Base-by-base conservation (phyloP, 2,888 invertebrate genomes). In the Bursaphelenchus okinawaensis region DNA sequence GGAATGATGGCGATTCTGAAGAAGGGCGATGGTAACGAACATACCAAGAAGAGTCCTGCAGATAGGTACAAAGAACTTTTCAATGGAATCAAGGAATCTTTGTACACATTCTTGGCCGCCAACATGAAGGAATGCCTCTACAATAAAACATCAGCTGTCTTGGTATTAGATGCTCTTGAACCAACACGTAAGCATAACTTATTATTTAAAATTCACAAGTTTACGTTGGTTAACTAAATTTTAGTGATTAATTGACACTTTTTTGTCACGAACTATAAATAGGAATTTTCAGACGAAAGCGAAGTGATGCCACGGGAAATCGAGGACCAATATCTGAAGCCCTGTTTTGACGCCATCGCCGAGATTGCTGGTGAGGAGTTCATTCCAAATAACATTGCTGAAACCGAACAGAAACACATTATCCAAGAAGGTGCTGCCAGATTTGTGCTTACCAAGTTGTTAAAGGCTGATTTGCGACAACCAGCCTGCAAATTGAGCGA, bases 1-100 rank as follows among this genome's bases (percentile, higher is more conserved):
- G 88, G 91, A 59, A 87, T 90, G 1, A 87, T 90, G 1, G 87
- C 88, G 50, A 88, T 89, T 75, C 85, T 95, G 16, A 88, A 89
- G 71, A 86, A 87, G 68, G 72, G 72, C 12, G 72, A 72, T 52
- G 55, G 54, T 9, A 73, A 72, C 51, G 63, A 58, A 24, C 56
- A 69, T 63, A 68, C 62, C 54, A 68, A 70, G 57, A 75, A 76
- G 54, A 29, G 28, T 12, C 7, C 52, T 4, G 31, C 29, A 3
- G 66, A 59, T 3, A 61, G 77, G 8, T 78, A 77, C 65, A 66
- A 62, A 7, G 76, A 80, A 64, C 55, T 82, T 54, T 79, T 74
- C 59, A 62, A 63, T 28, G 73, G 67, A 28, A 63, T 80, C 51
- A 68, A 69, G 20, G 72, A 74, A 52, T 60, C 72, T 20, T 66